Percentiles rank a stretch among this genome's conserved stretches.
phyloP scores from a whole-genome alignment of 2,113 vertebrate genomes.

The Nansenia antarctica region DNA sequence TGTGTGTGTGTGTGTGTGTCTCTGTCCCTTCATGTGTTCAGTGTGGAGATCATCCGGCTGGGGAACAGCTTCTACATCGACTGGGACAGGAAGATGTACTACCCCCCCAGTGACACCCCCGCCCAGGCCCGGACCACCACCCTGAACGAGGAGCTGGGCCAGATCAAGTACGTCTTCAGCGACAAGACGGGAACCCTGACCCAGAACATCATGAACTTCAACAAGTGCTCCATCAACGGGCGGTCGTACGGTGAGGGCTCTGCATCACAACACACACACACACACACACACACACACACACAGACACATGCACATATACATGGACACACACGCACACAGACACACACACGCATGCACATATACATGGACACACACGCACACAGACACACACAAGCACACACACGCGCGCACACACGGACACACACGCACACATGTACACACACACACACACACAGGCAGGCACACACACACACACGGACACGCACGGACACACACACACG shows the following conservation, averaged over 20 bases:
- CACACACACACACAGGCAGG: too few relatives aligned
- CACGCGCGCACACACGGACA: background rate
- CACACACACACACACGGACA: background rate
- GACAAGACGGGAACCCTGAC: conserved; percentile 98
- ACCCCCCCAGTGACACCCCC: conserved; percentile 79
- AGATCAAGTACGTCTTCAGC: conserved; percentile 95
- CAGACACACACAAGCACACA: background rate
- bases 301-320: background rate
- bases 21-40: conserved; percentile 54
- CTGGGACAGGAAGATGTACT: conserved; percentile 97
- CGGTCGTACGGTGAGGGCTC: conserved; percentile 81
- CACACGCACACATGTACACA: background rate
- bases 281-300: background rate
- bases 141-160: conserved; percentile 94
- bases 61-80: conserved; percentile 95
- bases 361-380: background rate
- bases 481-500: background rate
- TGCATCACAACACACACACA: background rate
- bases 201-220: conserved; percentile 96
- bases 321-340: background rate
- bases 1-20: conserved; percentile 1
- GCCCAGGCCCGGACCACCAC: conserved; percentile 93
- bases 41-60: conserved; percentile 93
- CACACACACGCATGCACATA: background rate
- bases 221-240: conserved; percentile 90